Evolutionary conservation across 2,113 vertebrate genomes (phyloP).

Genomic region (Vimba vimba): DNA sequence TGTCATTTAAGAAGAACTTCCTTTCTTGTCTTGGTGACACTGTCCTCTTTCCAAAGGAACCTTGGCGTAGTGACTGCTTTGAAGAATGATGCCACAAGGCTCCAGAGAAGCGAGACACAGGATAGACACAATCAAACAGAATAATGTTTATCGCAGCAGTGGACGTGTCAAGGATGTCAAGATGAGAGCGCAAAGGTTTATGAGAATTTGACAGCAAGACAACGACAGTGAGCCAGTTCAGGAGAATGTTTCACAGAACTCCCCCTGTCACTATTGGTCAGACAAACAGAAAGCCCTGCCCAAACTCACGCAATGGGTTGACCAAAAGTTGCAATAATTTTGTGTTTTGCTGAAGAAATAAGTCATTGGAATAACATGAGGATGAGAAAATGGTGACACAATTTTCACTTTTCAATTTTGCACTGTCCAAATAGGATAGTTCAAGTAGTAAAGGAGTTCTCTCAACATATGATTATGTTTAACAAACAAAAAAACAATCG

Average conservation of each 20-base stretch:
- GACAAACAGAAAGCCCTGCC: neutral
- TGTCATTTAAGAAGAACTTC: constrained; percentile 62
- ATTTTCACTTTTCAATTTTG: neutral
- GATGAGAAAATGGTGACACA: neutral
- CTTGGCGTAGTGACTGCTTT: constrained; percentile 24
- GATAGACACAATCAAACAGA: constrained; percentile 16
- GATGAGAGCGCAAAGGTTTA: constrained; percentile 27
- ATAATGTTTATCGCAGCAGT: constrained; percentile 26
- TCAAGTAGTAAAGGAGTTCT: neutral
- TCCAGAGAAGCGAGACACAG: neutral
- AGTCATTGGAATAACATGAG: neutral
- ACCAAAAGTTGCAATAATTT: neutral
- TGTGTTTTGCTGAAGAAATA: no score
- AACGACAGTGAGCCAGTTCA: neutral
- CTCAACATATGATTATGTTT: neutral
- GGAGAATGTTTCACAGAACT: neutral
- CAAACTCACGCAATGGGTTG: neutral
- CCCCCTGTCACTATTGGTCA: neutral
- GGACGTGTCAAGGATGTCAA: constrained; percentile 12
- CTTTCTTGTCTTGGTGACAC: constrained; percentile 48
- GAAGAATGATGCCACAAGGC: constrained; percentile 39
- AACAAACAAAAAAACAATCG: neutral
- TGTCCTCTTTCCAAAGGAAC: constrained; percentile 44
- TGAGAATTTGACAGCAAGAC: neutral
- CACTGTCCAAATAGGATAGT: no score